These are phyloP conservation scores for Hormaphis cornu DNA, from an alignment of 1,140 invertebrate genomes.

Conservation along the genomic window DNA sequence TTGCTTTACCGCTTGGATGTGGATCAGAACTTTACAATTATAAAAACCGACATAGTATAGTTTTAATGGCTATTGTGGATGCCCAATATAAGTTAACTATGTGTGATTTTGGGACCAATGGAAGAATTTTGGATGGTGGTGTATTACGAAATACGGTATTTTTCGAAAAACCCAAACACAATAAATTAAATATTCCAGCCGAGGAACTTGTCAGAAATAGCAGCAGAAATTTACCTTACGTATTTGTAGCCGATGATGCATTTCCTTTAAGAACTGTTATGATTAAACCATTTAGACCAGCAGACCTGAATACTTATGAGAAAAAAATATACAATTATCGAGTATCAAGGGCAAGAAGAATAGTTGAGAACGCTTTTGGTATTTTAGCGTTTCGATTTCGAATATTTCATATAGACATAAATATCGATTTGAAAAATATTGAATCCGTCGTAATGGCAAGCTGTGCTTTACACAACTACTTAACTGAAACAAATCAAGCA, in stretches of 20 bases:
- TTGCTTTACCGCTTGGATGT: background rate
- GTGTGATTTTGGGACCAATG: slow-evolving; percentile 32
- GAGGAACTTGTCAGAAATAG: slow-evolving; percentile 34
- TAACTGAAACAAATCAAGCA: background rate
- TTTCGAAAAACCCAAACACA: slow-evolving; percentile 34
- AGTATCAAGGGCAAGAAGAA: background rate
- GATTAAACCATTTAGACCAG: background rate
- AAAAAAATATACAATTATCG: slow-evolving; percentile 6
- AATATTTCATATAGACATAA: background rate
- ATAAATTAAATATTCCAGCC: slow-evolving; percentile 17
- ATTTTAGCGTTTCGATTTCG: background rate
- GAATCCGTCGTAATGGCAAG: slow-evolving; percentile 39
- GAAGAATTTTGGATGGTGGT: slow-evolving; percentile 41
- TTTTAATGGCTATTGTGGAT: slow-evolving; percentile 35
- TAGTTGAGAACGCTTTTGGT: background rate
- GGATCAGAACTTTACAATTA: background rate
- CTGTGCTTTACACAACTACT: slow-evolving; percentile 39
- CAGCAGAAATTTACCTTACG: slow-evolving; percentile 27
- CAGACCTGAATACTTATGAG: background rate
- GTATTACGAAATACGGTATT: slow-evolving; percentile 39
- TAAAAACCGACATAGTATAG: slow-evolving; percentile 40
- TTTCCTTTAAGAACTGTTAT: background rate
- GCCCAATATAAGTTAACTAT: slow-evolving; percentile 34
- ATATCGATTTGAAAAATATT: slow-evolving; percentile 35
- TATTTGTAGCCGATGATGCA: slow-evolving; percentile 11